Percentiles rank a stretch among this genome's conserved stretches.
Evolutionary conservation across 2,797 vertebrate species (phyloP).

Genomic region (Rhinogobio ventralis): DNA sequence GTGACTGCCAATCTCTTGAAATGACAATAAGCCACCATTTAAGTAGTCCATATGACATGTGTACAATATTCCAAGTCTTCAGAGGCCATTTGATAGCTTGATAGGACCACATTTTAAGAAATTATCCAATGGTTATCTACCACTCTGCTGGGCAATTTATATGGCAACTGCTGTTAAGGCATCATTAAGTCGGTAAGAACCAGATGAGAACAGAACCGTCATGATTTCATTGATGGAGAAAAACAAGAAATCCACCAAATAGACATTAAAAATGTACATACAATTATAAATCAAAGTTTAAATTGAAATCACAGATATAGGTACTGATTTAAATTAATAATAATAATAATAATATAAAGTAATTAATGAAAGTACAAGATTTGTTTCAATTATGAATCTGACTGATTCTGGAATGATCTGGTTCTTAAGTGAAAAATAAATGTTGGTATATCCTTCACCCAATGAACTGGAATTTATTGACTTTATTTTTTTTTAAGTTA

Average conservation of each 20-base stretch:
- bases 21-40: background rate
- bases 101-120: background rate
- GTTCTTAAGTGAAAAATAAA: too few relatives aligned
- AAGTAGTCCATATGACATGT: background rate
- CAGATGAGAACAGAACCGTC: background rate
- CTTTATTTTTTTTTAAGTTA: background rate
- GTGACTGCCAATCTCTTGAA: background rate
- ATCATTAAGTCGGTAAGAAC: conserved; percentile 10
- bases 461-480: too few relatives aligned
- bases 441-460: too few relatives aligned
- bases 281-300: background rate
- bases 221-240: too few relatives aligned
- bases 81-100: background rate
- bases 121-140: background rate
- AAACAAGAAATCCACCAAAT: background rate
- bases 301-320: background rate
- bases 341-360: too few relatives aligned
- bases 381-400: too few relatives aligned
- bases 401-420: too few relatives aligned
- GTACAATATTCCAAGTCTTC: background rate
- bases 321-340: background rate
- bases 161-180: background rate
- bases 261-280: background rate
- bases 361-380: too few relatives aligned
- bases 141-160: background rate